Evolutionary conservation across 2,113 vertebrate genomes (phyloP), one percentile per base, ranked within the genome.

Genomic region (Geococcyx californianus): DNA sequence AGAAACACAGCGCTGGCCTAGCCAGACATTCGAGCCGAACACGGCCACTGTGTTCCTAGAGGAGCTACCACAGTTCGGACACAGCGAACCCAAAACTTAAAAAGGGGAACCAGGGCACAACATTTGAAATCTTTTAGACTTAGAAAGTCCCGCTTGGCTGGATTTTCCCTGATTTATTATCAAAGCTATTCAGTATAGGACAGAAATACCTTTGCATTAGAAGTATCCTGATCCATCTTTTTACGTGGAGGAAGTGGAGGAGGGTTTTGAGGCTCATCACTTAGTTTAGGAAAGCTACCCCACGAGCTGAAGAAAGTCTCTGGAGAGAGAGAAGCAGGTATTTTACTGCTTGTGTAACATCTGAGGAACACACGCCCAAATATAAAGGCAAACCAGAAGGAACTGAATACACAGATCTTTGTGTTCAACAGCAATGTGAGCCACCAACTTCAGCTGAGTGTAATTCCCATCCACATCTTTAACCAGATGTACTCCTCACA

Each of bases 201-300:
- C 36, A 85, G 56, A 58, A 59, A 33, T 95, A 98, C 98, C 97
- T 98, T 98, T 21, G 97, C 87, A 64, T 98, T 99, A 59, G 97
- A 97, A 91, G 98, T 97, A 90, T 99, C 98, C 82, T 98, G 97
- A 66, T 99, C 97, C 91, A 99, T 98, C 95, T 99, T 99, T 96
- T 99, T 98, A 21, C 99, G 98, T 18, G 99, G 99, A 56, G 99
- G 99, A 84, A 99, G 98, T 0, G 99, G 99, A 66, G 99, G 99
- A 58, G 99, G 99, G 95, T 98, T 98, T 69, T 98, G 97, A 64
- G 94, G 97, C 86, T 99, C 99, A 93, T 99, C 99, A 44, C 97
- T 98, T 67, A 98, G 97, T 93, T 98, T 99, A 96, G 99, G 98
- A 93, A 99, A 98, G 98, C 98, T 99, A 26, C 98, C 98, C 93